Conservation (phyloP, 2,888 invertebrate genomes). For the Apamea anceps region DNA sequence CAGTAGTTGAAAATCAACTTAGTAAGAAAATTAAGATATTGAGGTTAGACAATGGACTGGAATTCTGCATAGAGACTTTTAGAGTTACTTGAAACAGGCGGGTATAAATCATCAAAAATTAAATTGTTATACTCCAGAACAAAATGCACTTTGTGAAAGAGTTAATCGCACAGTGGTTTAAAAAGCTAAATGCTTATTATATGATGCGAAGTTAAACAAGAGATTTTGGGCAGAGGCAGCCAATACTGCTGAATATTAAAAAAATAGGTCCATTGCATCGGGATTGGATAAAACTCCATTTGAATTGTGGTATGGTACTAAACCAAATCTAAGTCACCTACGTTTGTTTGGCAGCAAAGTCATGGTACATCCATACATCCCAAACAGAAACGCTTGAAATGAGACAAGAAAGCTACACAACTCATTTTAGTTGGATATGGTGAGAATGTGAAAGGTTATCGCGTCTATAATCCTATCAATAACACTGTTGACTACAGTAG, state of each 20-base stretch:
- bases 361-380: no score
- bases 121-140: not conserved
- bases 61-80: not conserved
- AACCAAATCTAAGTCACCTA: no score
- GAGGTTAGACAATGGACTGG: not conserved
- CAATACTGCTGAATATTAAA: no score
- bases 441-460: not conserved
- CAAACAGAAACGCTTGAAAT: not conserved
- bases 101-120: not conserved
- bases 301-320: no score
- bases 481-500: not conserved
- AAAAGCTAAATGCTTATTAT: not conserved
- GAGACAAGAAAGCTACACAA: not conserved
- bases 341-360: no score
- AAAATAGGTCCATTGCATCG: no score
- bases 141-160: not conserved
- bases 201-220: no score
- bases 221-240: no score
- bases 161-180: not conserved
- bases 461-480: not conserved
- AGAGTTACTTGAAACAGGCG: not conserved
- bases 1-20: not conserved
- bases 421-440: not conserved
- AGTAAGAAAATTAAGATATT: not conserved
- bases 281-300: no score